Percentiles rank a stretch among this genome's conserved stretches.
phyloP scores from a whole-genome alignment of 2,888 invertebrate genomes.

The Tinea trinotella region DNA sequence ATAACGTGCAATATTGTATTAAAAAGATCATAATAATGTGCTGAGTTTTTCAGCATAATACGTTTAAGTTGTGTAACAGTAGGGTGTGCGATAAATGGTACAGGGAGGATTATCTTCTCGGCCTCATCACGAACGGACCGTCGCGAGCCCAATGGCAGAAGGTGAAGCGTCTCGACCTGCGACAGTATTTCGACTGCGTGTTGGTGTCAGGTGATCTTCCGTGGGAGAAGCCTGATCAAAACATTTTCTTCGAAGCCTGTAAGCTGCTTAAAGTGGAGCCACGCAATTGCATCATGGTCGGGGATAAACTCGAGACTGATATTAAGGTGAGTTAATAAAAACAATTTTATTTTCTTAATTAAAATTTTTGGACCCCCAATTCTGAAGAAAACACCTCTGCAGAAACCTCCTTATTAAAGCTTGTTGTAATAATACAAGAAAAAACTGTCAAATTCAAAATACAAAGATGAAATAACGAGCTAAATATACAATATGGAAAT shows the following conservation, averaged over 20 bases:
- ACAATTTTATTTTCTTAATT: neutral
- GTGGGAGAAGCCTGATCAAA: constrained; percentile 88
- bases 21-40: constrained; percentile 13
- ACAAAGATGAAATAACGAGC: too few relatives aligned
- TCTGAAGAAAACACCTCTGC: too few relatives aligned
- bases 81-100: constrained; percentile 61
- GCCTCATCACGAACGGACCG: constrained; percentile 89
- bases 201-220: constrained; percentile 87
- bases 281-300: constrained; percentile 86
- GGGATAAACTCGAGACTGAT: constrained; percentile 90
- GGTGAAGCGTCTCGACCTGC: constrained; percentile 78
- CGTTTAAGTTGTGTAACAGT: constrained; percentile 42
- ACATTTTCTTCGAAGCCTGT: constrained; percentile 88
- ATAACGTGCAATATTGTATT: constrained; percentile 43
- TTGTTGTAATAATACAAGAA: too few relatives aligned
- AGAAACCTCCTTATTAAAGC: too few relatives aligned
- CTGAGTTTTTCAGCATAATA: neutral
- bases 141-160: constrained; percentile 93
- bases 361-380: too few relatives aligned
- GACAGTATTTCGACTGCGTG: constrained; percentile 83
- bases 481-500: too few relatives aligned
- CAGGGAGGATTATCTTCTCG: constrained; percentile 81
- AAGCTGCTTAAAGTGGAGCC: constrained; percentile 82
- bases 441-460: too few relatives aligned
- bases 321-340: constrained; percentile 69